A percentile compares a stretch with the other conserved stretches of the same genome.
Evolutionary conservation across 2,888 invertebrate species (phyloP).

Genomic region (Labia minor): DNA sequence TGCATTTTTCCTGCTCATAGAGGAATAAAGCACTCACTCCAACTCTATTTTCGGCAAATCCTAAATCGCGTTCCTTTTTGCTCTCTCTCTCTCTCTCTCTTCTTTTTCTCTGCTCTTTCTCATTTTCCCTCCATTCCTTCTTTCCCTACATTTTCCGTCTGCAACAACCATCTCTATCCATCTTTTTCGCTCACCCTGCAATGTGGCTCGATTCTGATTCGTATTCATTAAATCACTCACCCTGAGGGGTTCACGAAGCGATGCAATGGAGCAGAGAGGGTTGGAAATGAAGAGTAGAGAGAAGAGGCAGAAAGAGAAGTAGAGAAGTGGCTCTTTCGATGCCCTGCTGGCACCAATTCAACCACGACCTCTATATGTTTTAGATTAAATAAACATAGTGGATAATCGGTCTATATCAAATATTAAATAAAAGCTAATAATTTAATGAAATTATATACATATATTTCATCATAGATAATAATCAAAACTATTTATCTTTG

Average conservation of each 20-base stretch:
- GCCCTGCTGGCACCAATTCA: conserved; percentile 8
- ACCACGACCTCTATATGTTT: conserved; percentile 5
- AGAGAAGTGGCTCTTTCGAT: neutral
- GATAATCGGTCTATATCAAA: conserved; percentile 1
- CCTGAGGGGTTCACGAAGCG: conserved; percentile 2
- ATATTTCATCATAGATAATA: no score
- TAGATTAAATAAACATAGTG: neutral
- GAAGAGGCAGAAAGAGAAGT: neutral
- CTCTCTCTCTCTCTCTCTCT: neutral
- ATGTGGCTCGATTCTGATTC: conserved; percentile 13
- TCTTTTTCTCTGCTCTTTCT: neutral
- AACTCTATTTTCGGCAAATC: neutral
- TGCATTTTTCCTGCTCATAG: neutral
- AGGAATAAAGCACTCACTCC: neutral
- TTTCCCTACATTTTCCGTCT: neutral
- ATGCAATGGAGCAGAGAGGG: conserved; percentile 7
- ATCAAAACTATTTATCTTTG: no score
- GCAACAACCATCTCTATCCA: no score
- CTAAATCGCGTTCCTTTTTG: conserved; percentile 7
- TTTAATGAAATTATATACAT: neutral
- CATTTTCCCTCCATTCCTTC: neutral
- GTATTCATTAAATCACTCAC: conserved; percentile 13
- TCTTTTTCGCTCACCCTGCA: neutral
- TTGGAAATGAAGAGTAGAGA: neutral
- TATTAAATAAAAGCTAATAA: neutral